These are phyloP conservation scores for Pocillopora verrucosa DNA, from an alignment of 64 coral and sea anemone genomes.

Conservation along the genomic window DNA sequence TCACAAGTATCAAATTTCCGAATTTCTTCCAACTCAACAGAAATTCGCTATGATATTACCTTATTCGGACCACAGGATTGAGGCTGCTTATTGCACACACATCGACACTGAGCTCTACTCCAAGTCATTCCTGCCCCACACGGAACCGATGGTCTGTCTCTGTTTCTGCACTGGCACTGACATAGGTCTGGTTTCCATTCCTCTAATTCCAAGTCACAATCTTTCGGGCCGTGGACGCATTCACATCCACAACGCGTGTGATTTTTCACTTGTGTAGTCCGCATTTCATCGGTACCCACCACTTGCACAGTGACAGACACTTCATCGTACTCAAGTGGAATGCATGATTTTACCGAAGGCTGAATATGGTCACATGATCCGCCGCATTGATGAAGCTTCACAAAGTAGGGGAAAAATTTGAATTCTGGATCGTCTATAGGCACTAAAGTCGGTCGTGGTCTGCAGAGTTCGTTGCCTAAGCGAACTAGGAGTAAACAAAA, in stretches of 20 bases:
- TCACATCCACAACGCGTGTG: slow-evolving; percentile 78
- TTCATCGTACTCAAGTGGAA: slow-evolving; percentile 38
- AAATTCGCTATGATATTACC: not conserved
- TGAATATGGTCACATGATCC: slow-evolving; percentile 52
- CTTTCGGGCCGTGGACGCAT: slow-evolving; percentile 56
- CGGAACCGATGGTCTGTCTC: slow-evolving; percentile 16
- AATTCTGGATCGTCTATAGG: slow-evolving; percentile 68
- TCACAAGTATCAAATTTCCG: not conserved
- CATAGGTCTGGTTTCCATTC: slow-evolving; percentile 53
- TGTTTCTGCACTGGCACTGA: slow-evolving; percentile 64
- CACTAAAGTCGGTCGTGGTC: slow-evolving; percentile 65
- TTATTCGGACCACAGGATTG: slow-evolving; percentile 36
- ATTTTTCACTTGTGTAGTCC: slow-evolving; percentile 33
- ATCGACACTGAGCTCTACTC: slow-evolving; percentile 49
- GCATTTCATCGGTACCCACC: not conserved
- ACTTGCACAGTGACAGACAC: not conserved
- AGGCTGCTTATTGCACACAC: slow-evolving; percentile 51
- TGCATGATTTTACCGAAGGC: slow-evolving; percentile 57
- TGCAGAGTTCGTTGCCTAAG: slow-evolving; percentile 22
- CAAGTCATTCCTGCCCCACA: slow-evolving; percentile 52
- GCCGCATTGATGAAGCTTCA: slow-evolving; percentile 74
- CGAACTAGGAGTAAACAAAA: not conserved
- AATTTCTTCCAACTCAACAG: not conserved
- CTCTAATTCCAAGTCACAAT: slow-evolving; percentile 51
- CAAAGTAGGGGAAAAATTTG: slow-evolving; percentile 70